Base-by-base conservation (phyloP, 1,140 invertebrate species). In the Drosophila hydei region DNA sequence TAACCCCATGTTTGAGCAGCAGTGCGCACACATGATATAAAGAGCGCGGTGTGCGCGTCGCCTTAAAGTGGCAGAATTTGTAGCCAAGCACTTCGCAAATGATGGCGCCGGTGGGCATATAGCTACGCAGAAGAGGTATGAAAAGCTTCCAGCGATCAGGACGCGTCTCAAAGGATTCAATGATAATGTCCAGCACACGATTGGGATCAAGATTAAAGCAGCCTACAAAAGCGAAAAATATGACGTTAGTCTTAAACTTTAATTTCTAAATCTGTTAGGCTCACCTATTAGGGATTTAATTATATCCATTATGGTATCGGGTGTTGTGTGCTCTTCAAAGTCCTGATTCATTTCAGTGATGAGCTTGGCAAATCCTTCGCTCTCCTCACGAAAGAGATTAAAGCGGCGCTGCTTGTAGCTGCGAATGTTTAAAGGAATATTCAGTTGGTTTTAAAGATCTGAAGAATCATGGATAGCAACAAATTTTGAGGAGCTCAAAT, bases 391-490 rank as follows among this genome's bases (percentile, higher is more conserved):
- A 89, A 99, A 97, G 64, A 99, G 93, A 93, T 99, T 99, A 92
- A 99, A 99, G 89, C 99, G 99, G 76, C 98, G 95, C 92, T 99
- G 99, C 92, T 99, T 99, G 92, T 99, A 99, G 92, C 98, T 99
- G 92, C 7, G 21, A 51, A 38, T 16, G 2, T 9, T 48, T 48
- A 4, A 48, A 2, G 8, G 14, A 19, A 0, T 3, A 9, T 42
- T 21, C 8, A 12, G 9, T n/a, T 45, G 3, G n/a, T n/a, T n/a
- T 33, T 33, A 11, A 33, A 33, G 6, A 23, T 23, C 21, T 23
- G 21, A 23, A 23, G 21, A 23, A 23, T 23, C 21, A 23, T 4
- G 21, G n/a, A n/a, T n/a, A n/a, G n/a, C n/a, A n/a, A n/a, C n/a
- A n/a, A n/a, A n/a, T n/a, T n/a, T n/a, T n/a, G n/a, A n/a, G n/a